Conservation (phyloP, 64 coral and sea anemone genomes). For the Catalaphyllia jardinei region DNA sequence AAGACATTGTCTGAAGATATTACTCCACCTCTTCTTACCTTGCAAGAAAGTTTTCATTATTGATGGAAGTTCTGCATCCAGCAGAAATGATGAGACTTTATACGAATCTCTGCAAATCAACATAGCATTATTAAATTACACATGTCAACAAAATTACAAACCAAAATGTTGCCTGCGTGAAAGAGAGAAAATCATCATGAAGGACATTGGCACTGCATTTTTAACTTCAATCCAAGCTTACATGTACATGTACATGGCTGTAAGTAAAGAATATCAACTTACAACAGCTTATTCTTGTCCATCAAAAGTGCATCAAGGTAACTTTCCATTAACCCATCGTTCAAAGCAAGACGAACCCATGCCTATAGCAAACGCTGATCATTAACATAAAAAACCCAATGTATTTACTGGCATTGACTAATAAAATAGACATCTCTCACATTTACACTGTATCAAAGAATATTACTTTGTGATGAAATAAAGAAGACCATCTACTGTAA, state of each 20-base stretch:
- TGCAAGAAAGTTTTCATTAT: constrained; percentile 91
- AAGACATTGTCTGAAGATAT: background rate
- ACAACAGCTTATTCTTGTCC: constrained; percentile 87
- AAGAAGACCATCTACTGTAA: too few relatives aligned
- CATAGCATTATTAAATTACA: too few relatives aligned
- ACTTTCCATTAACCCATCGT: constrained; percentile 97
- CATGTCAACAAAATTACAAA: too few relatives aligned
- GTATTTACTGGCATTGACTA: background rate
- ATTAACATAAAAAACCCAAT: too few relatives aligned
- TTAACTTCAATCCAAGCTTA: too few relatives aligned
- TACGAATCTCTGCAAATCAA: constrained; percentile 63
- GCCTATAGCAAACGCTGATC: constrained; percentile 44
- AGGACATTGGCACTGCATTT: too few relatives aligned
- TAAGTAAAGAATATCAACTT: background rate
- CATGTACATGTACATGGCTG: too few relatives aligned
- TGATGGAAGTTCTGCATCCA: constrained; percentile 79
- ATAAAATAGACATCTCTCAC: background rate
- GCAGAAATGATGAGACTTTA: constrained; percentile 70
- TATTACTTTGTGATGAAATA: too few relatives aligned
- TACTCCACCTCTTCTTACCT: constrained; percentile 23
- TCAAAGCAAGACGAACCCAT: constrained; percentile 92
- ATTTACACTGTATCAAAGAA: too few relatives aligned
- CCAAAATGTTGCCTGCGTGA: too few relatives aligned
- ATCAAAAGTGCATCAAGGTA: constrained; percentile 90
- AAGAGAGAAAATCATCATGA: too few relatives aligned